Evolutionary conservation across 1,140 invertebrate species (phyloP), one percentile per base, ranked within the genome.

Genomic region (Listronotus bonariensis): DNA sequence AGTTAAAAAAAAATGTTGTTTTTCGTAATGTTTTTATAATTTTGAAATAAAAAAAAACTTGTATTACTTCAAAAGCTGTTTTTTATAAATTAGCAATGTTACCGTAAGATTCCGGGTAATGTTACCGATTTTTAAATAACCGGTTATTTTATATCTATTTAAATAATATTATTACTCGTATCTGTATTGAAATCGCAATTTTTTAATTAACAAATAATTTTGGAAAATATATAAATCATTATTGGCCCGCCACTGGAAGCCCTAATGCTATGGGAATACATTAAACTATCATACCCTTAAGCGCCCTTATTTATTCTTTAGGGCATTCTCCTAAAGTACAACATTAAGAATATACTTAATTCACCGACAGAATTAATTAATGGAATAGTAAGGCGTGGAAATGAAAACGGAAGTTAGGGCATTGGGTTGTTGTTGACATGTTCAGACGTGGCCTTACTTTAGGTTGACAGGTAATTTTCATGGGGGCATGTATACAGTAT

Each of bases 311-410:
- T 64, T 64, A 64, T 64, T 64, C 61, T 64, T 64, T 18, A 41
- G 61, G 52, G 45, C 32, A 55, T 64, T 64, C 45, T 42, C 34
- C 41, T 48, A 56, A 64, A 64, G 61, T 64, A 64, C 53, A 48
- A 32, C 61, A 64, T 64, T 64, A 64, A 40, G 52, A 64, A 57
- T 64, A 52, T 64, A 54, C 60, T 63, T 63, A 64, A 52, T 64
- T 38, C 53, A 56, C 61, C 20, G 61, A 56, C 61, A 64, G 53
- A 55, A 64, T 64, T 64, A 64, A 64, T 64, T 64, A 64, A 64
- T 64, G 54, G 61, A 57, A 41, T 53, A 54, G 42, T 43, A 57
- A 56, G 61, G 52, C 53, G 52, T 49, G 61, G 61, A 55, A 56
- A 45, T 56, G n/a, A 64, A 8, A 42, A 26, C 59, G 59, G 49